Evolutionary conservation across 2,888 invertebrate species (phyloP).

Genomic region (Theristus sp.): DNA sequence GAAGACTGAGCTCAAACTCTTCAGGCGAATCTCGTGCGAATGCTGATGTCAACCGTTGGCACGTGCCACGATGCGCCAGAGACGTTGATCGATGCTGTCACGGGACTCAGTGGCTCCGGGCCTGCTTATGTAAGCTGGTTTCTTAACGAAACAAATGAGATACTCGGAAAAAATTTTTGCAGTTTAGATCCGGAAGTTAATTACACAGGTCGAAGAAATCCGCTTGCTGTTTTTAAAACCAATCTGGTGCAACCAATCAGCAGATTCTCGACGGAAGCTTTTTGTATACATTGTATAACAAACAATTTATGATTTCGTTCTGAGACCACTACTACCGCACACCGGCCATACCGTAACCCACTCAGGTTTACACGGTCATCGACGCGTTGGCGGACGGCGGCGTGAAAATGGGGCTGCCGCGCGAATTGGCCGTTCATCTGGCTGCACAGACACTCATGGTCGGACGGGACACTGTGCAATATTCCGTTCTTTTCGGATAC

Average conservation of each 20-base stretch:
- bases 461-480: background rate
- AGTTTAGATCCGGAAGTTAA: background rate
- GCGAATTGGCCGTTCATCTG: conserved; percentile 62
- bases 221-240: no score
- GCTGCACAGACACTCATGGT: conserved; percentile 69
- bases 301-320: no score
- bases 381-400: conserved; percentile 88
- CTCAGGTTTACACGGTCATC: conserved; percentile 41
- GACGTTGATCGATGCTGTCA: conserved; percentile 34
- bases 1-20: no score
- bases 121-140: conserved; percentile 46
- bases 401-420: conserved; percentile 75
- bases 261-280: no score
- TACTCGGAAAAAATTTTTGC: background rate
- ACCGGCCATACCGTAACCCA: background rate
- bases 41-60: conserved; percentile 47
- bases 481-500: background rate
- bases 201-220: background rate
- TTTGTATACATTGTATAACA: no score
- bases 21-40: background rate
- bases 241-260: no score
- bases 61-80: conserved; percentile 58
- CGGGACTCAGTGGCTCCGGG: conserved; percentile 38
- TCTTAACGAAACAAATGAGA: no score
- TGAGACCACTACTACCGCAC: no score